Evolutionary conservation across 2,797 vertebrate genomes (phyloP).

Genomic region (Ctenopoma kingsleyae): DNA sequence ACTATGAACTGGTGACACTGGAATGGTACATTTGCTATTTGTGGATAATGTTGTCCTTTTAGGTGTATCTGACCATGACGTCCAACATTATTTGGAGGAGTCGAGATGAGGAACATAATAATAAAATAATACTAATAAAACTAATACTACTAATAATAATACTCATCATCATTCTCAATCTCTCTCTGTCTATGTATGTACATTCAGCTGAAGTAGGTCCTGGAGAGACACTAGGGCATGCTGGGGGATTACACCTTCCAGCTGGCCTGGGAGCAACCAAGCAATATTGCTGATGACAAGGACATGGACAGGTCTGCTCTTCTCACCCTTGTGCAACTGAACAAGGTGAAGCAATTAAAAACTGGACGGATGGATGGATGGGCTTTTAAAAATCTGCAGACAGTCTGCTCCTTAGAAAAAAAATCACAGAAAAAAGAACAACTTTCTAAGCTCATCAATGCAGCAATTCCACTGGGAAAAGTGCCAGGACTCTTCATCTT

Average conservation of each 20-base stretch:
- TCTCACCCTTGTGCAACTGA: conserved; percentile 22
- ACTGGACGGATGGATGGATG: conserved; percentile 8
- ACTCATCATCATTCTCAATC: too few relatives aligned
- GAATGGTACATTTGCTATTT: not conserved
- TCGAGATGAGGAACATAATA: not conserved
- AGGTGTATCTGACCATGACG: not conserved
- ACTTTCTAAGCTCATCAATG: conserved; percentile 44
- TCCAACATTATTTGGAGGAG: not conserved
- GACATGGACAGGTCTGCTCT: not conserved
- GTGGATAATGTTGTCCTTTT: not conserved
- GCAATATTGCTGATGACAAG: conserved; percentile 23
- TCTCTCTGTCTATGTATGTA: not conserved
- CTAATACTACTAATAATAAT: too few relatives aligned
- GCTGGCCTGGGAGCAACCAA: conserved; percentile 16
- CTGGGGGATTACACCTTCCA: conserved; percentile 18
- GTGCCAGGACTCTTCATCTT: conserved; percentile 55
- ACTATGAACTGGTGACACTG: not conserved
- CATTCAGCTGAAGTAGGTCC: not conserved
- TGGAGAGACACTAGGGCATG: conserved; percentile 2
- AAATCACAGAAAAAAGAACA: conserved; percentile 12
- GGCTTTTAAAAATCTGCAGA: conserved; percentile 39
- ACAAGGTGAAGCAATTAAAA: conserved; percentile 60
- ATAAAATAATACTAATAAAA: too few relatives aligned
- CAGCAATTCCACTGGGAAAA: conserved; percentile 45
- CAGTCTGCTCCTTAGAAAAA: conserved; percentile 11